Evolutionary conservation across 2,888 invertebrate species (phyloP), one percentile per base, ranked within the genome.

Genomic region (Aphidius colemani): DNA sequence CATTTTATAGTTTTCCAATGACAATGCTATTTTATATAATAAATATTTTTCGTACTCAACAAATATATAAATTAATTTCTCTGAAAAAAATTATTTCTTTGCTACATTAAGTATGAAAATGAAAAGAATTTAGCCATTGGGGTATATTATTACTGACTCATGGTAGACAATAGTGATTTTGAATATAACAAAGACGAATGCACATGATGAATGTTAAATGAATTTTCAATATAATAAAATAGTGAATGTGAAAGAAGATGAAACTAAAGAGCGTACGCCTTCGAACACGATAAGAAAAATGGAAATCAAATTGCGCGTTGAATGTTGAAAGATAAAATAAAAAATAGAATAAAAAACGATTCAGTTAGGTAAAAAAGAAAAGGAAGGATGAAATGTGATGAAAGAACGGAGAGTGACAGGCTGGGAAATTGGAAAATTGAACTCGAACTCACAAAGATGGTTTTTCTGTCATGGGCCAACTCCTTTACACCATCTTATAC

Each of bases 371-470:
- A 58, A 60, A 58, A 58, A 61, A 60, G 40, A 48, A 13, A 59
- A 57, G 43, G 59, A 41, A 59, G 50, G 69, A 56, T 67, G 67
- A 30, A 30, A 30, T 30, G 30, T 30, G 30, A 30, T 30, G 30
- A 30, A 30, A 30, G 30, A 66, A 74, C 64, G 66, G 60, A 71
- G 75, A 77, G 75, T 78, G 79, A 79, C 80, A 77, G 74, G 69
- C 69, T 67, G 71, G 76, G 77, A 79, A 78, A 79, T 79, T 78
- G 78, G 78, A 75, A 76, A 78, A 79, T 75, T 80, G 75, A 77
- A 78, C 76, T 72, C 72, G 72, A 70, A 71, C 69, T 71, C 67
- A 58, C 59, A 65, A 53, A 66, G 66, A 65, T 60, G 55, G n/a
- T 45, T 45, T 53, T 59, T 49, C 46, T 13, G 13, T 46, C 51